phyloP scores from a whole-genome alignment of 2,888 invertebrate species.

The Archaeoteleia sp. region DNA sequence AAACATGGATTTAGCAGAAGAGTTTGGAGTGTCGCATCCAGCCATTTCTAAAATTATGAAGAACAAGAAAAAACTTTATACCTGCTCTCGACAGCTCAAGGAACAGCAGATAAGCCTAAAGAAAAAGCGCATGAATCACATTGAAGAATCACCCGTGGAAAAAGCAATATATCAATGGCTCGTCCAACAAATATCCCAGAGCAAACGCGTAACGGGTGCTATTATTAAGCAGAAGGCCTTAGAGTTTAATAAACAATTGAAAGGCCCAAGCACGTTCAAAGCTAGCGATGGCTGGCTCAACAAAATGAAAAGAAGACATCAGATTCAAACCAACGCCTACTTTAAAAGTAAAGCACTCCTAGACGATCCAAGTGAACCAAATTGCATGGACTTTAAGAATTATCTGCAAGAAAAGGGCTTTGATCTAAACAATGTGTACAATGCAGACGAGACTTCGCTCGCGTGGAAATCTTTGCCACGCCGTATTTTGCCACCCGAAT shows the following conservation, averaged over 20 bases:
- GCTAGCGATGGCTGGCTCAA: conserved; percentile 1
- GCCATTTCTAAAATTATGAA: too few relatives aligned
- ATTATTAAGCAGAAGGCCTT: conserved; percentile 12
- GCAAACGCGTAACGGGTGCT: conserved; percentile 1
- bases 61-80: too few relatives aligned
- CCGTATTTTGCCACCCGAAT: too few relatives aligned
- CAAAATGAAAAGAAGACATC: background rate
- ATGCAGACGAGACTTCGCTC: background rate
- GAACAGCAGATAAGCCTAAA: too few relatives aligned
- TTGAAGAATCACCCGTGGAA: too few relatives aligned
- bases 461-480: too few relatives aligned
- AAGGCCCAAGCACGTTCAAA: background rate
- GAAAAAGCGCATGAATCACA: too few relatives aligned
- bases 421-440: background rate
- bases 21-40: too few relatives aligned
- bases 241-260: background rate
- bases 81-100: too few relatives aligned
- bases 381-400: background rate
- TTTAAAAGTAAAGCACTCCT: too few relatives aligned
- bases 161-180: conserved; percentile 3
- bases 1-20: too few relatives aligned
- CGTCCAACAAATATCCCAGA: background rate
- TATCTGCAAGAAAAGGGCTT: background rate
- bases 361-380: background rate
- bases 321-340: too few relatives aligned